Base-by-base conservation (phyloP, 2,888 invertebrate genomes). In the Myopa testacea region DNA sequence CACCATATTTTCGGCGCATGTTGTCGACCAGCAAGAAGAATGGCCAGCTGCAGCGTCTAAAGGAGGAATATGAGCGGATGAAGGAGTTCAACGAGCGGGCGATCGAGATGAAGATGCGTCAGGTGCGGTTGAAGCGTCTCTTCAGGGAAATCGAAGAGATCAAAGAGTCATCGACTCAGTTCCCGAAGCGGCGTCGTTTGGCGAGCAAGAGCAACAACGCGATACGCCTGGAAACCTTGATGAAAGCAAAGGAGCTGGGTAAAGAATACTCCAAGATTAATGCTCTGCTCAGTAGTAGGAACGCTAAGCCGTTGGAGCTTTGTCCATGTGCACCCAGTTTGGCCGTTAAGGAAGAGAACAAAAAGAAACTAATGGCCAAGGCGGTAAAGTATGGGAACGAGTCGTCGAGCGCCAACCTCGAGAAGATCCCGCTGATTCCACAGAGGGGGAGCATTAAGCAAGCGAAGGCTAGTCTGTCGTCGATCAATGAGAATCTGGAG, bases 31-130 rank as follows among this genome's bases (percentile, higher is more conserved):
- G 86, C 80, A 84, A 82, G 37, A 81, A 81, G 19, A 87, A 86
- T 72, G 86, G 86, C 0, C 83, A 87, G 70, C 72, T 87, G 77
- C 85, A 86, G 79, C 80, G 78, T 0, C 79, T 87, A 38, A 83
- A 86, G 16, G 85, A 86, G 67, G 87, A 87, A 78, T 87, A 85
- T 40, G 86, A 87, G 34, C 84, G 86, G 10, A 84, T 86, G 0
- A 83, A 84, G 74, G 84, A 85, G 69, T 83, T 85, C 76, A 84
- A 87, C 34, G 86, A 86, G 69, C 84, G 81, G 40, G 83, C 85
- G 34, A 85, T 87, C 37, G 86, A 86, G 76, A 82, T 81, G 60
- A 86, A 84, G 78, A 86, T 87, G 86, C 85, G 87, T 0, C 81
- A 86, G 78, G 83, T 84, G 76, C 85, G 86, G 0, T 77, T 87